Conservation (phyloP, 2,888 invertebrate species). For the Pristionchus japonicus region DNA sequence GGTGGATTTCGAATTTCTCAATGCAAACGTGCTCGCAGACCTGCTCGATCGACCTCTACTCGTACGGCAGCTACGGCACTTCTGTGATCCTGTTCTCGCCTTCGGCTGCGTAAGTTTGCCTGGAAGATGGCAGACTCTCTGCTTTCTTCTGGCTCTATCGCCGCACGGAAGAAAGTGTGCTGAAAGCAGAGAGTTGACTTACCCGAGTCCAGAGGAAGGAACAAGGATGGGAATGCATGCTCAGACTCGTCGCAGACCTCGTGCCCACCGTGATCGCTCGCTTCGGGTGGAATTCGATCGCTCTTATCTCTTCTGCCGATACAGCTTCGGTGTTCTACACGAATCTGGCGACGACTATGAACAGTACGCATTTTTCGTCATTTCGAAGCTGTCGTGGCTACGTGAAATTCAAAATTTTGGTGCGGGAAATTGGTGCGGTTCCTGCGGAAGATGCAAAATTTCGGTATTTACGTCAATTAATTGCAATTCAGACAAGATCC, state of each 20-base stretch:
- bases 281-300: conserved; percentile 38
- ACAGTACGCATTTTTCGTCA: too few species aligned
- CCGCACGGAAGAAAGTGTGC: too few species aligned
- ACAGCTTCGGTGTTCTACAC: neutral
- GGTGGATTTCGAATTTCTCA: neutral
- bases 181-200: too few species aligned
- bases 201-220: too few species aligned
- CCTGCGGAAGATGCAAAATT: too few species aligned
- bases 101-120: conserved; percentile 12
- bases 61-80: conserved; percentile 25
- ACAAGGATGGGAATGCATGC: neutral
- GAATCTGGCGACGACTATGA: neutral
- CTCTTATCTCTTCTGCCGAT: neutral
- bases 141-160: too few species aligned
- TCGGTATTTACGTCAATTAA: neutral
- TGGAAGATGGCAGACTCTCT: too few species aligned
- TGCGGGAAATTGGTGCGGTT: too few species aligned
- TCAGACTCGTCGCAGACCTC: neutral
- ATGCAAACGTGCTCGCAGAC: neutral
- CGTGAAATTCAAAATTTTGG: too few species aligned
- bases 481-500: neutral
- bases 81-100: conserved; percentile 39
- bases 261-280: neutral
- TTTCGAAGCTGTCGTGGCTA: too few species aligned
- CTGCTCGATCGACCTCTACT: conserved; percentile 26